Percentiles rank a stretch among this genome's conserved stretches.
phyloP scores from a whole-genome alignment of 2,113 vertebrate species.

The Periophthalmus modestus region DNA sequence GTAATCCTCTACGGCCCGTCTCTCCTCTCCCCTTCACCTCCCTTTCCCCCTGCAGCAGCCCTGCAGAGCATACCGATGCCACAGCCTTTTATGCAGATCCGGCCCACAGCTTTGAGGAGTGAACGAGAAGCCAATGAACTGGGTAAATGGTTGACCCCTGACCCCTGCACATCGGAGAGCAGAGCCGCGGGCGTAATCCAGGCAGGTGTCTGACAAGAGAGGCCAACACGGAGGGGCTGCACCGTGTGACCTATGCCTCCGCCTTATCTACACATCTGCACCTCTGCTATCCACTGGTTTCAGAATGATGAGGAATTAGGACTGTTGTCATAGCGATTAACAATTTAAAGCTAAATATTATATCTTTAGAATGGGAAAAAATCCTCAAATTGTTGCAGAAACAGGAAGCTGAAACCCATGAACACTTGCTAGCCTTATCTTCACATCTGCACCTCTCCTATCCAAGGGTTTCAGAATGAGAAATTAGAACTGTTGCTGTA shows the following conservation, averaged over 20 bases:
- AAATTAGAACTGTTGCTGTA: too few species aligned
- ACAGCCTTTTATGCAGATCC: constrained; percentile 89
- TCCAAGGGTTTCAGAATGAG: too few species aligned
- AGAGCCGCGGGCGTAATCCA: constrained; percentile 95
- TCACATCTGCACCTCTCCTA: too few species aligned
- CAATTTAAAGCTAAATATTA: too few species aligned
- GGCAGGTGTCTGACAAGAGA: constrained; percentile 96
- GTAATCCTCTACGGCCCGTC: constrained; percentile 66
- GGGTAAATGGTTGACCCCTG: constrained; percentile 95
- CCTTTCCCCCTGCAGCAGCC: constrained; percentile 45
- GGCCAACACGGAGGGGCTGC: constrained; percentile 88
- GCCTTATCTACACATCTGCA: constrained; percentile 98
- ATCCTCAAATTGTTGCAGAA: too few species aligned
- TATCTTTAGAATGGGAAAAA: too few species aligned
- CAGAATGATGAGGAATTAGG: too few species aligned
- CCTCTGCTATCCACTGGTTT: too few species aligned
- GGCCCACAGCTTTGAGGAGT: constrained; percentile 83
- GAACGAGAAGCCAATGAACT: constrained; percentile 89
- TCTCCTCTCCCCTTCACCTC: constrained; percentile 21
- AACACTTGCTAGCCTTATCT: too few species aligned
- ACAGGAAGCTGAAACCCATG: too few species aligned
- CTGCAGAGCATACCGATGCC: constrained; percentile 85
- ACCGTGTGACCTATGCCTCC: constrained; percentile 91
- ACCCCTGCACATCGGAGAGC: constrained; percentile 68
- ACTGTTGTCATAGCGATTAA: too few species aligned